Conservation (phyloP, 2,113 vertebrate species). For the Laterallus jamaicensis region DNA sequence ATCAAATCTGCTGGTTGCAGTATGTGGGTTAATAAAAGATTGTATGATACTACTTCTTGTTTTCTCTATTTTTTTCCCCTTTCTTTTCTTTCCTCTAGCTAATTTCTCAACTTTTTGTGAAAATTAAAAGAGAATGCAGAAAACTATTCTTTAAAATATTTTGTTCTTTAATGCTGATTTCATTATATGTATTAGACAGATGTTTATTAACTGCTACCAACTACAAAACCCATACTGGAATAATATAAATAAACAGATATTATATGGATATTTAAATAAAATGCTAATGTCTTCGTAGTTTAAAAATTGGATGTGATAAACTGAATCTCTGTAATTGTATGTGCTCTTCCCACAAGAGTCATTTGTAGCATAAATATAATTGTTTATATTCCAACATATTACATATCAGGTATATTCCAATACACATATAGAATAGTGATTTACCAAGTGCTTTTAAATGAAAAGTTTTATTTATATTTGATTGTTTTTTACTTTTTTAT, state of each 20-base stretch:
- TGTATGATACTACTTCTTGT: not conserved
- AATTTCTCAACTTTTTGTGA: not conserved
- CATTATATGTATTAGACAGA: not conserved
- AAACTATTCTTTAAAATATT: not conserved
- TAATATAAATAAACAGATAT: not conserved
- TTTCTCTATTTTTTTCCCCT: not conserved
- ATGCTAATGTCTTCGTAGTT: not conserved
- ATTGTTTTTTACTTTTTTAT: not conserved
- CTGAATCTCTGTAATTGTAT: not conserved
- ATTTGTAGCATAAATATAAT: not conserved
- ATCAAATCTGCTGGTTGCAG: slow-evolving; percentile 29
- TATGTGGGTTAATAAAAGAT: slow-evolving; percentile 58
- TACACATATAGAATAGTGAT: not conserved
- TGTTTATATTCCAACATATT: not conserved
- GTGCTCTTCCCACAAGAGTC: not conserved
- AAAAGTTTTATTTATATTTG: not conserved
- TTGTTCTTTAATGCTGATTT: not conserved
- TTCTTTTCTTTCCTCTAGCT: not conserved
- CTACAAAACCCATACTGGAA: not conserved
- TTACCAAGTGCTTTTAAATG: not conserved
- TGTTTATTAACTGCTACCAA: not conserved
- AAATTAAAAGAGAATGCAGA: not conserved
- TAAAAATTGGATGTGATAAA: not conserved
- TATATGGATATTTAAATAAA: not conserved
- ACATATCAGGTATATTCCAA: not conserved